Conservation (phyloP, 1,140 invertebrate genomes). For the Metopolophium dirhodum region DNA sequence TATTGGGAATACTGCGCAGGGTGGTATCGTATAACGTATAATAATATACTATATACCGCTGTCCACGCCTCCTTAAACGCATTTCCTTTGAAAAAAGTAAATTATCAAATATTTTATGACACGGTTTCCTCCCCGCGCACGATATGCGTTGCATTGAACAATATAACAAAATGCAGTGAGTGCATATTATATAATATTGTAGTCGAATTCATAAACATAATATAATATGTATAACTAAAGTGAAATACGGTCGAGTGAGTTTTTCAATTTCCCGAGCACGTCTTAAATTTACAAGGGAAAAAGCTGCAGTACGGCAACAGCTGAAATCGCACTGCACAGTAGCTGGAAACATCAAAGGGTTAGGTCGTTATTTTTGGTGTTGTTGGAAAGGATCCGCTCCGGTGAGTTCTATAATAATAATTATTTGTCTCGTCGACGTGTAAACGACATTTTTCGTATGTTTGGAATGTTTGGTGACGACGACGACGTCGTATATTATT, state of each 20-base stretch:
- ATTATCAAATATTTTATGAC: slow-evolving; percentile 3
- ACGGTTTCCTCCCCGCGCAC: neutral
- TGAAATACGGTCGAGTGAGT: slow-evolving; percentile 16
- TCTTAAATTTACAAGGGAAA: neutral
- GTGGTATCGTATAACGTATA: too few relatives aligned
- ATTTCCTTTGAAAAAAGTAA: neutral
- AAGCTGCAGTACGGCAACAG: neutral
- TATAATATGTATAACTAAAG: neutral
- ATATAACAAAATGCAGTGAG: neutral
- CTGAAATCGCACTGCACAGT: neutral
- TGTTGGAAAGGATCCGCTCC: neutral
- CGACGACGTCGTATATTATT: neutral
- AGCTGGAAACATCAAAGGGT: slow-evolving; percentile 35
- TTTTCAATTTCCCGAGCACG: neutral
- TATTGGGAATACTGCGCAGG: neutral
- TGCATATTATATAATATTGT: neutral
- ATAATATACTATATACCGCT: neutral
- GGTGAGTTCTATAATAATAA: neutral
- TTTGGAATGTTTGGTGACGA: neutral
- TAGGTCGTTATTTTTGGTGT: slow-evolving; percentile 28
- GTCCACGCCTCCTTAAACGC: neutral
- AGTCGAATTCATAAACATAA: neutral
- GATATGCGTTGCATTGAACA: neutral
- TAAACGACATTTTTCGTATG: slow-evolving; percentile 20
- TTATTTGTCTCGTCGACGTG: neutral